These are phyloP conservation scores for Heliconius cydno DNA, from an alignment of 2,888 invertebrate genomes.

Conservation along the genomic window DNA sequence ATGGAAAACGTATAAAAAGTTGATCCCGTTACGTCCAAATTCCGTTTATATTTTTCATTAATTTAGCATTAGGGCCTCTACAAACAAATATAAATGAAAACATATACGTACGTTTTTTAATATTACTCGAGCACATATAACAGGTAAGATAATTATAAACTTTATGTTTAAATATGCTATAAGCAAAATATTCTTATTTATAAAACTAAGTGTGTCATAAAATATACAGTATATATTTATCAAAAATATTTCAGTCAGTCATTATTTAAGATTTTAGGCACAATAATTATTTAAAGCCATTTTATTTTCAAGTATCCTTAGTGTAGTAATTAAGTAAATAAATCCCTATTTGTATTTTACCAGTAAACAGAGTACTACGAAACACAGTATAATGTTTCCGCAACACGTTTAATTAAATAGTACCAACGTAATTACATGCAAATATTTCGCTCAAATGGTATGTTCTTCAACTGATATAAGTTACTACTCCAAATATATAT, in stretches of 20 bases:
- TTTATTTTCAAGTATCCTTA: neutral
- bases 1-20: too few species aligned
- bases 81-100: too few species aligned
- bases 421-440: conserved; percentile 9
- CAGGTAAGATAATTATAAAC: neutral
- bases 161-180: too few species aligned
- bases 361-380: conserved; percentile 4
- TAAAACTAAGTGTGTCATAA: too few species aligned
- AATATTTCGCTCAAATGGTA: conserved; percentile 11
- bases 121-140: neutral
- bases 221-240: too few species aligned
- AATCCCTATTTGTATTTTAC: conserved; percentile 14
- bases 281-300: neutral
- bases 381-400: conserved; percentile 1
- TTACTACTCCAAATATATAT: neutral
- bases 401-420: conserved; percentile 24
- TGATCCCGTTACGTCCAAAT: too few species aligned
- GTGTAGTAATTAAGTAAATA: neutral
- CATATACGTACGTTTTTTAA: neutral
- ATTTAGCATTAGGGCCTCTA: too few species aligned
- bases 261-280: neutral
- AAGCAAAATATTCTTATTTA: too few species aligned
- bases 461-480: conserved; percentile 4
- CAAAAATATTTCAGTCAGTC: too few species aligned
- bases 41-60: too few species aligned